Conservation (phyloP, 2,888 invertebrate genomes). For the Caenorhabditis uteleia region DNA sequence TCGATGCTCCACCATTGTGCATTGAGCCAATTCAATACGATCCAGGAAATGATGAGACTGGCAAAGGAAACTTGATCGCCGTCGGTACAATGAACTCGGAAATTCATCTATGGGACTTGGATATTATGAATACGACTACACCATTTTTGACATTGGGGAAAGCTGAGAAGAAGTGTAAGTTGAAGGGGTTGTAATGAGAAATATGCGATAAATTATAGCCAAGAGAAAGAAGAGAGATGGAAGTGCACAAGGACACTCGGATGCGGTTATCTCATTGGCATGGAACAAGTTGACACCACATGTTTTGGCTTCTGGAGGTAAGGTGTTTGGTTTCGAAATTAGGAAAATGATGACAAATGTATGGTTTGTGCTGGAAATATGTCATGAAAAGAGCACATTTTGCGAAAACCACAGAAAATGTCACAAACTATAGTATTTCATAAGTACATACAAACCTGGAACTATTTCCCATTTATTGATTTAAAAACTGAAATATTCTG, state of each 20-base stretch:
- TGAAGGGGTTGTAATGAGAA: not conserved
- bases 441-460: not conserved
- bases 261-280: constrained; percentile 87
- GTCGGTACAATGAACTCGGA: constrained; percentile 89
- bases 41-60: constrained; percentile 76
- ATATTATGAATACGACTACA: constrained; percentile 87
- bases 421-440: not conserved
- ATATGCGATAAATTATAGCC: constrained; percentile 12
- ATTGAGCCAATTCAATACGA: constrained; percentile 91
- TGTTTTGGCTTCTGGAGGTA: constrained; percentile 87
- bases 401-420: too few species aligned
- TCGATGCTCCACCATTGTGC: constrained; percentile 88
- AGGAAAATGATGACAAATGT: too few species aligned
- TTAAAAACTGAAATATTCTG: not conserved
- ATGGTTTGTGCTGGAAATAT: not conserved
- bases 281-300: constrained; percentile 80
- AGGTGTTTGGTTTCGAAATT: too few species aligned
- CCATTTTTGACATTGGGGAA: constrained; percentile 80
- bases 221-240: constrained; percentile 58
- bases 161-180: constrained; percentile 16
- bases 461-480: not conserved
- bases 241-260: constrained; percentile 77
- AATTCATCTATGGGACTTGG: constrained; percentile 96
- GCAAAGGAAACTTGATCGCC: constrained; percentile 83
- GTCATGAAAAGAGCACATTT: not conserved